These are phyloP conservation scores for Spinus olivaceus DNA, from an alignment of 2,797 vertebrate species.

Conservation along the genomic window DNA sequence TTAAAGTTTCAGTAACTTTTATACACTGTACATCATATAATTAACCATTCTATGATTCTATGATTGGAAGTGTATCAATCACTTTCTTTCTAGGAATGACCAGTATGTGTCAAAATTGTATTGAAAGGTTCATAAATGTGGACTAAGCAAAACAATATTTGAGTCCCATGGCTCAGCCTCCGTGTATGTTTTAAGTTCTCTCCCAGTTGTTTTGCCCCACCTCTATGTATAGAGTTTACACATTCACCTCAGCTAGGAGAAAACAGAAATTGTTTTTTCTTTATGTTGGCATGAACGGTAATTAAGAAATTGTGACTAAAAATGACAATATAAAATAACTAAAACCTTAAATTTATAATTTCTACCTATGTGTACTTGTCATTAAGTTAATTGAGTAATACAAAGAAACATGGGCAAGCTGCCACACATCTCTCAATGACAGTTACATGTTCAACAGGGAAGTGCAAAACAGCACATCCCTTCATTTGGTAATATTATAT, in stretches of 20 bases:
- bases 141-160: background rate
- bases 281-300: background rate
- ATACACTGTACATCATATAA: background rate
- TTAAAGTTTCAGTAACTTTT: background rate
- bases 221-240: fast-evolving
- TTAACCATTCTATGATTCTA: background rate
- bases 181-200: background rate
- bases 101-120: background rate
- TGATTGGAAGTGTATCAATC: background rate
- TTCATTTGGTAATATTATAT: background rate
- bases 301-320: background rate
- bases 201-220: background rate
- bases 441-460: background rate
- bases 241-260: background rate
- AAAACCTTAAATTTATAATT: background rate
- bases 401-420: background rate
- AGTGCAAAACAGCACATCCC: background rate
- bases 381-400: background rate
- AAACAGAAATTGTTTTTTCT: background rate
- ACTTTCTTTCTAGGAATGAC: background rate
- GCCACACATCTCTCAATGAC: background rate
- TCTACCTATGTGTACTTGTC: background rate
- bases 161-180: background rate
- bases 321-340: background rate
- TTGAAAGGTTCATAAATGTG: background rate